These are phyloP conservation scores for Pentalonia nigronervosa DNA, from an alignment of 1,140 invertebrate genomes.

Conservation along the genomic window DNA sequence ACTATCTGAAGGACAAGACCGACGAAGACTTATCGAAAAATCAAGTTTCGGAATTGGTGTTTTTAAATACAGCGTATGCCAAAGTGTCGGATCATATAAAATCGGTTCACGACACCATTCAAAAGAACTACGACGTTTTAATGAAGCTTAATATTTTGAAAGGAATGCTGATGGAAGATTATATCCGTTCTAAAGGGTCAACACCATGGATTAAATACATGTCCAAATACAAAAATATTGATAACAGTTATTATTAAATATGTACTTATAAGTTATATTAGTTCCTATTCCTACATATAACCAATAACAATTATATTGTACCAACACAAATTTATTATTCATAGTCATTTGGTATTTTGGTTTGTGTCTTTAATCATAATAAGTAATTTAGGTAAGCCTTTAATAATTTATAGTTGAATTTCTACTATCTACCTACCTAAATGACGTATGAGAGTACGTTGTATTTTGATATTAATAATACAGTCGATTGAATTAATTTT, in stretches of 20 bases:
- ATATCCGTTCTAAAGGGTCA: background rate
- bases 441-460: too few species aligned
- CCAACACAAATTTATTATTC: too few species aligned
- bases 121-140: background rate
- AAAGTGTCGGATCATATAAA: background rate
- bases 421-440: too few species aligned
- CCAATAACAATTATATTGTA: too few species aligned
- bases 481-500: too few species aligned
- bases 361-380: too few species aligned
- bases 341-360: too few species aligned
- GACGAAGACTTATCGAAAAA: background rate
- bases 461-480: too few species aligned
- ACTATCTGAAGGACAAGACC: background rate
- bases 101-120: background rate
- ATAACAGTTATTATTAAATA: background rate
- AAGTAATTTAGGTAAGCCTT: too few species aligned
- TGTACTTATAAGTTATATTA: background rate
- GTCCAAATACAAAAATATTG: conserved; percentile 30
- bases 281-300: too few species aligned
- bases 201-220: background rate
- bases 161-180: conserved; percentile 7
- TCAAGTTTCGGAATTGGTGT: background rate
- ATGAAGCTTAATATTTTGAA: conserved; percentile 35
- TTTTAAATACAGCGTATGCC: background rate
- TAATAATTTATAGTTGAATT: too few species aligned